These are phyloP conservation scores for Drosophila cognata DNA, from an alignment of 2,888 invertebrate species.

Conservation along the genomic window DNA sequence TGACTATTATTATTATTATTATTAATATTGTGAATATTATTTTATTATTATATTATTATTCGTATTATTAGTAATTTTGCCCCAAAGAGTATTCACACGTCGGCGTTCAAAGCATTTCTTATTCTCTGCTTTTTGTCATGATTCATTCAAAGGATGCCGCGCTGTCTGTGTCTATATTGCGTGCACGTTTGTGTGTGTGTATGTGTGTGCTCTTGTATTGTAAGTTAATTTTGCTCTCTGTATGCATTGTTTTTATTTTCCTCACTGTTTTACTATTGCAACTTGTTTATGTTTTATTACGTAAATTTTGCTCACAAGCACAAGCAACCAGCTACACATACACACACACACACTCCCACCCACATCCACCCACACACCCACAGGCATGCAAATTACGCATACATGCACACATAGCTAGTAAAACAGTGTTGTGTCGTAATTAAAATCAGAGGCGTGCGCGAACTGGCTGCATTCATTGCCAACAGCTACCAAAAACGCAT, in stretches of 20 bases:
- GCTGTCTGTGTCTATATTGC: constrained; percentile 8
- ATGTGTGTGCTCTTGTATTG: constrained; percentile 4
- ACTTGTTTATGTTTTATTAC: constrained; percentile 59
- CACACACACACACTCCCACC: neutral
- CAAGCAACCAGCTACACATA: neutral
- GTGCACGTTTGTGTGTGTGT: neutral
- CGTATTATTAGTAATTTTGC: neutral
- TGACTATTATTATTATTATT: neutral
- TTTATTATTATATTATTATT: neutral
- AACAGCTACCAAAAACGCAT: constrained; percentile 58
- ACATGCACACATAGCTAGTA: constrained; percentile 6
- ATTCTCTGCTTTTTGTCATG: constrained; percentile 19
- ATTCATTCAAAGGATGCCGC: constrained; percentile 52
- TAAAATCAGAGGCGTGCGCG: constrained; percentile 71
- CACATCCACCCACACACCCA: constrained; percentile 3
- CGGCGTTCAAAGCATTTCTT: neutral
- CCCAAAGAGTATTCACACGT: constrained; percentile 25
- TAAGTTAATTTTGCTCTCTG: constrained; percentile 13
- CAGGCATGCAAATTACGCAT: constrained; percentile 1
- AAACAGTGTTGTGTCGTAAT: constrained; percentile 64
- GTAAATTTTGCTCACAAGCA: constrained; percentile 46
- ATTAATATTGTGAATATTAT: neutral
- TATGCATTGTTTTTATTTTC: constrained; percentile 11
- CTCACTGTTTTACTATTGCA: constrained; percentile 30
- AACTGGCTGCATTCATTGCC: constrained; percentile 72